Conservation (phyloP, 1,140 invertebrate species). For the Cydia fagiglandana region DNA sequence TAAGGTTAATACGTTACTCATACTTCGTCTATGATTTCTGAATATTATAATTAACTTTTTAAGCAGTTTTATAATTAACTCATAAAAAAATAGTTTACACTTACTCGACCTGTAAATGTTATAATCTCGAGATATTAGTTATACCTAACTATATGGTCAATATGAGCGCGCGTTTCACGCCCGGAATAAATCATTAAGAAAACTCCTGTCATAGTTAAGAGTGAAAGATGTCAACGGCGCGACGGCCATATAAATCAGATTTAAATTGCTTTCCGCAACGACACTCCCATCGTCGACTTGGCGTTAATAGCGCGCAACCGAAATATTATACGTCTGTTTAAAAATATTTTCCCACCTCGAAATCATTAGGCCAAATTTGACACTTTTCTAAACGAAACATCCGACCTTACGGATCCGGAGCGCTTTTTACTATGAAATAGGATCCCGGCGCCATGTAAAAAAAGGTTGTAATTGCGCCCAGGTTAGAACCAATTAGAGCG, state of each 20-base stretch:
- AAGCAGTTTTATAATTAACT: too few species aligned
- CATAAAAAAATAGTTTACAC: too few species aligned
- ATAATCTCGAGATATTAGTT: background rate
- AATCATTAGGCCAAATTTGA: background rate
- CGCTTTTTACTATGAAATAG: constrained; percentile 60
- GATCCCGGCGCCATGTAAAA: constrained; percentile 47
- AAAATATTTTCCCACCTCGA: constrained; percentile 43
- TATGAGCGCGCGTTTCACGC: constrained; percentile 48
- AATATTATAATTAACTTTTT: too few species aligned
- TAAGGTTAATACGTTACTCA: background rate
- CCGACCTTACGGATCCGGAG: background rate
- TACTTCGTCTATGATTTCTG: too few species aligned
- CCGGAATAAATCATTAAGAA: constrained; percentile 62
- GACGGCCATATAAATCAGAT: constrained; percentile 66
- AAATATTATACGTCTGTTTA: constrained; percentile 66
- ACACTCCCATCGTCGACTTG: constrained; percentile 66
- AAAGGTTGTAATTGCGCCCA: constrained; percentile 45
- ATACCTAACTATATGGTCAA: constrained; percentile 46
- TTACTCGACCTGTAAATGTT: background rate
- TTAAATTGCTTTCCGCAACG: constrained; percentile 73
- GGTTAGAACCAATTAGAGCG: constrained; percentile 45
- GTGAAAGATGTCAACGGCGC: constrained; percentile 61
- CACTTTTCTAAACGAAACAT: background rate
- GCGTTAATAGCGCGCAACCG: constrained; percentile 73
- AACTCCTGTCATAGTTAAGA: constrained; percentile 70